Evolutionary conservation across 1,140 invertebrate species (phyloP), one percentile per base, ranked within the genome.

Genomic region (Bombus ignitus): DNA sequence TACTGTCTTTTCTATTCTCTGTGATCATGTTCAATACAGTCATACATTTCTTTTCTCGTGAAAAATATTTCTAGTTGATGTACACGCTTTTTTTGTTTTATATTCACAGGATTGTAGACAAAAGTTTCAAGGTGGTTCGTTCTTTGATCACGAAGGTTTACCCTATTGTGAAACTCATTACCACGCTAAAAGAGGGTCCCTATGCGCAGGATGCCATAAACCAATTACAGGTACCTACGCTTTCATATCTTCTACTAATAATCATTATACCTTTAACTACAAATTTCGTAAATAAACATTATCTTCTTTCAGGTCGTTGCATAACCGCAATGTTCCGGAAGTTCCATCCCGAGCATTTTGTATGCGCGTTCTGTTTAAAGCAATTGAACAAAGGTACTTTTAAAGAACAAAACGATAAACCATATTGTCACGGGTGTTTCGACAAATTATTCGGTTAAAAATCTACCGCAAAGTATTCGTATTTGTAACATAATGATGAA

Each of bases 241-340:
- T 6, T 66, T n/a, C 28, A 57, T 42, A 39, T 15, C 42, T 18
- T 75, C 39, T 73, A 35, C 35, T 2, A 85, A 57, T 62, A 37
- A 37, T 32, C 25, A 25, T 39, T 47, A 42, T 18, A 4, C 53
- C 18, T 1, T 1, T 25, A 15, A 12, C 0, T 4, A 22, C 12
- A 18, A 53, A 68, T 28, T 1, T 18, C 0, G 3, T 25, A n/a
- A 83, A 65, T 39, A 35, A 81, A 39, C 9, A 0, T 90, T 53
- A 53, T 90, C 83, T 91, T 94, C 59, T 95, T 95, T 77, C 94
- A 96, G 97, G 99, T 81, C 98, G 99, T 28, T 99, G 99, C 94
- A 99, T 99, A 93, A 99, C 99, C 5, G 99, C 99, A 79, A 99
- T 99, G 99, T 99, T 99, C 95, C 97, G 98, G 76, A 99, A 99